Base-by-base conservation (phyloP, 2,797 vertebrate genomes). In the Molossus molossus region DNA sequence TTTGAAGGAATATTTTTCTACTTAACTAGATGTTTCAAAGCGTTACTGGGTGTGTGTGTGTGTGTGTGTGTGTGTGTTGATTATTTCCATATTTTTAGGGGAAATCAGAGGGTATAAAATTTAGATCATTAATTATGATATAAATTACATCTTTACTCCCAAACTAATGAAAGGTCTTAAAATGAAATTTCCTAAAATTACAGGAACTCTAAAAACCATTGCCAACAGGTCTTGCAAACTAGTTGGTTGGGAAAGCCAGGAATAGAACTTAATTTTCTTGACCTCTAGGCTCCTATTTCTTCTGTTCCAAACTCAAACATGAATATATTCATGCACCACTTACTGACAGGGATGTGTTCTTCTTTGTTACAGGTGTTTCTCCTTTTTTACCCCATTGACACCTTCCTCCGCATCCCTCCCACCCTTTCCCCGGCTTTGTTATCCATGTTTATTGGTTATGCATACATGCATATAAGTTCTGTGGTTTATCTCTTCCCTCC, bases 221-320 rank as follows among this genome's bases (percentile, higher is more conserved):
- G 7, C 37, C 77, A 86, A 87, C 72, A 86, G 25, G 64, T 94
- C 20, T 83, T 95, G 9, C 4, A 85, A 85, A 37, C 40, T 92
- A 85, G 73, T 84, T 96, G 70, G 17, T 83, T 92, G 40, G 53
- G 45, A 82, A 69, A 95, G n/a, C 75, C 72, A 86, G 90, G 48
- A 84, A 40, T 67, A 84, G 70, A 91, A 92, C 11, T 91, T 86
- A 93, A 82, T 94, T 94, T 94, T 93, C 88, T 88, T 90, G 57
- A 87, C 65, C 67, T 90, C 33, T 87, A 69, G 17, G 86, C 15
- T 9, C 57, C 33, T 58, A 27, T 91, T 95, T 95, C 69, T 91
- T 53, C 40, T n/a, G 73, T 89, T 11, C 58, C 72, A 92, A 67
- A 87, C 37, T 76, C 29, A 5, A 92, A 87, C 64, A 67, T 88